These are phyloP conservation scores for Pseudocheirus occidentalis DNA, from an alignment of 2,797 vertebrate genomes.

Conservation along the genomic window DNA sequence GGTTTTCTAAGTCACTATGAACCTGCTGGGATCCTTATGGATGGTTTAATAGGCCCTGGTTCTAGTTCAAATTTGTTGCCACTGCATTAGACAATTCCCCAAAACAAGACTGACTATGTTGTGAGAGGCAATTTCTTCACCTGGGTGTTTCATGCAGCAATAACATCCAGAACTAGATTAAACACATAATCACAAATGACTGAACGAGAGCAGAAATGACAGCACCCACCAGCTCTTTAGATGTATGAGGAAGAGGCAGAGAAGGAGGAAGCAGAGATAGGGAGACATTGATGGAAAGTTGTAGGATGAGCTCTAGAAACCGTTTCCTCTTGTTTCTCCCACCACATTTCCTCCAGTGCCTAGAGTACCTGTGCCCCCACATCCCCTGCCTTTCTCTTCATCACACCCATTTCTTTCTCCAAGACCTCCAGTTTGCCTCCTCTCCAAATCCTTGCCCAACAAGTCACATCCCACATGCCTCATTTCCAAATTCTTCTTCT, in stretches of 20 bases:
- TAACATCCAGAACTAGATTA: background rate
- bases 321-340: background rate
- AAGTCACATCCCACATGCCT: background rate
- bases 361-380: background rate
- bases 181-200: background rate
- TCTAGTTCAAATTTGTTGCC: background rate
- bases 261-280: background rate
- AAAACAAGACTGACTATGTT: background rate
- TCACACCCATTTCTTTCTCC: background rate
- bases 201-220: background rate
- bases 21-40: background rate
- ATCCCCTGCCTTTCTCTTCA: background rate
- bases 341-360: background rate
- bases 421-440: background rate
- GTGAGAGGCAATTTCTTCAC: background rate
- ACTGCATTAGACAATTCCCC: background rate
- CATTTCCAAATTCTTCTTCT: background rate
- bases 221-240: background rate
- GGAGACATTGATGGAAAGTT: background rate
- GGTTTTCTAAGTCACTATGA: background rate
- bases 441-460: background rate
- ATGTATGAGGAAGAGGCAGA: background rate
- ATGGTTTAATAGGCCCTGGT: background rate
- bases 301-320: background rate
- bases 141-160: background rate